Evolutionary conservation across 92 coral and sea anemone genomes (phyloP).

Genomic region (Pocillopora grandis): DNA sequence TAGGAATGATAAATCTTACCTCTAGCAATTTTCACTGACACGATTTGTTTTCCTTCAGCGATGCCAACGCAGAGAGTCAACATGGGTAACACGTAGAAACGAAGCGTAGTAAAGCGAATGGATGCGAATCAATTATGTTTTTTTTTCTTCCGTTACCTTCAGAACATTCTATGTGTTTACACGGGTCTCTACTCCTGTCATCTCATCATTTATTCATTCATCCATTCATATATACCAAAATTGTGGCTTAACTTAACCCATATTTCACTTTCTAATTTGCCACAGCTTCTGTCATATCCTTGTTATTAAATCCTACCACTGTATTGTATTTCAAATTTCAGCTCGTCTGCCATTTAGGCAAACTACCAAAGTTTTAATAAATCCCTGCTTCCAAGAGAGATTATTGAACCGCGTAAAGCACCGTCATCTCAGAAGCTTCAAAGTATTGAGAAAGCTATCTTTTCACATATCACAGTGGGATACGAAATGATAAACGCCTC

Average conservation of each 20-base stretch:
- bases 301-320: too few relatives aligned
- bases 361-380: too few relatives aligned
- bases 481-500: neutral
- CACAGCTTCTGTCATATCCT: too few relatives aligned
- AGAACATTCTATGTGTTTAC: conserved; percentile 9
- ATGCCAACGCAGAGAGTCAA: neutral
- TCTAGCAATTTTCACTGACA: neutral
- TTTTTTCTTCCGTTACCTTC: neutral
- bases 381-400: neutral
- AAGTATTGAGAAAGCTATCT: neutral
- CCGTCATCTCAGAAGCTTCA: neutral
- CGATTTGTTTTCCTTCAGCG: neutral
- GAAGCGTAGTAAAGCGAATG: neutral
- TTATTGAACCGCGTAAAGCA: neutral
- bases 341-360: too few relatives aligned
- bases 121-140: neutral
- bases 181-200: neutral
- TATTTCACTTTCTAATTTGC: neutral
- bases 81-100: neutral
- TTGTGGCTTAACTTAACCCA: neutral
- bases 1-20: neutral
- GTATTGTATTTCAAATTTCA: neutral
- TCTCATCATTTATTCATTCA: conserved; percentile 28
- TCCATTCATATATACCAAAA: neutral
- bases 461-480: neutral